Evolutionary conservation across 2,888 invertebrate species (phyloP), one percentile per base, ranked within the genome.

Genomic region (Agrenia bidenticulata): DNA sequence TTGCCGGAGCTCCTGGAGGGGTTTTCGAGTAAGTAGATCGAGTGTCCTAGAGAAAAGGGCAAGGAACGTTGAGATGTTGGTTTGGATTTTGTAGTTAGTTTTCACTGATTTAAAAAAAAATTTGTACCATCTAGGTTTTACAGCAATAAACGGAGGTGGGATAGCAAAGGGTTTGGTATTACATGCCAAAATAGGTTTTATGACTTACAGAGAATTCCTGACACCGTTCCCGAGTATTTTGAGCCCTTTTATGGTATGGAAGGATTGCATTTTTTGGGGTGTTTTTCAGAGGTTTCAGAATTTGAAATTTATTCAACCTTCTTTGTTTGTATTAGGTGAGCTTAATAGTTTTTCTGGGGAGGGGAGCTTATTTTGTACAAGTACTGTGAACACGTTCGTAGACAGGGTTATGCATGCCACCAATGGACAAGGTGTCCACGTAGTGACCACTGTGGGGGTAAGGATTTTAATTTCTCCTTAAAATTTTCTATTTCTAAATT

Each of bases 171-270:
- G n/a, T 55, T 55, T 17, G 55, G 55, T 15, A 24, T 55, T 13
- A 55, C 55, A 11, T 55, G 27, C 17, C 13, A 32, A 55, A 55
- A 27, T 15, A 4, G 37, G 17, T 5, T 2, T 32, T 55, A 55
- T 17, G 37, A 55, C 26, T 26, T 55, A 5, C 9, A 32, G 5
- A 9, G 4, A 7, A 55, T 55, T 32, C 55, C 55, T 5, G 55
- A 55, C 5, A n/a, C 21, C 21, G 15, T 32, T 32, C 55, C 55
- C 15, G 32, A 55, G 15, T 55, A 23, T 17, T 55, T 55, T 55
- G 55, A 55, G 26, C n/a, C 55, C 55, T 55, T 55, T 27, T 55
- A 55, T 27, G 55, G 55, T 55, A 55, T 24, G 5, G 5, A 23
- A 17, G 19, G 9, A 11, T n/a, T n/a, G n/a, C n/a, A n/a, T n/a